Conservation (phyloP, 1,140 invertebrate species). For the Leptoteleia sp. region DNA sequence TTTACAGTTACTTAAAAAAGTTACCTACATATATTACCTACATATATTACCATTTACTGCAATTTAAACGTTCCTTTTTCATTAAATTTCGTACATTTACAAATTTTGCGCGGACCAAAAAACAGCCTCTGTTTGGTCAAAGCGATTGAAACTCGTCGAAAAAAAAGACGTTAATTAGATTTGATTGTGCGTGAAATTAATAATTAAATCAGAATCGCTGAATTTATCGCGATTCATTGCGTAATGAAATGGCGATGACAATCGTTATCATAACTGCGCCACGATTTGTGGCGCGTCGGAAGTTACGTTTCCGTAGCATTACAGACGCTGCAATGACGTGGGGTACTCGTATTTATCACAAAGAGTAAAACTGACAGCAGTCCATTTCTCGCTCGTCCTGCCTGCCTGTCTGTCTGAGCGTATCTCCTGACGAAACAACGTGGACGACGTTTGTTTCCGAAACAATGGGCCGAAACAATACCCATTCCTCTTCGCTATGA, state of each 20-base stretch:
- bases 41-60: too few species aligned
- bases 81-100: too few species aligned
- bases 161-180: slow-evolving; percentile 22
- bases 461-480: slow-evolving; percentile 81
- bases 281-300: slow-evolving; percentile 56
- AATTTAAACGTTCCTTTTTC: too few species aligned
- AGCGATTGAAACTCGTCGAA: neutral
- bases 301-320: slow-evolving; percentile 59
- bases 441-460: slow-evolving; percentile 80
- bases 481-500: slow-evolving; percentile 68
- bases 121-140: too few species aligned
- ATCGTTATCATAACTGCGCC: slow-evolving; percentile 53
- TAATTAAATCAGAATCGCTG: slow-evolving; percentile 47
- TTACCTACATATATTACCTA: too few species aligned
- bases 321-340: slow-evolving; percentile 51
- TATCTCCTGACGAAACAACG: slow-evolving; percentile 80
- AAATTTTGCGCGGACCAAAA: too few species aligned
- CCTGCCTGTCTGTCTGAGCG: slow-evolving; percentile 77
- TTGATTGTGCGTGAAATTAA: slow-evolving; percentile 38
- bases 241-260: slow-evolving; percentile 54
- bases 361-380: slow-evolving; percentile 80
- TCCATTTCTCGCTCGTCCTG: slow-evolving; percentile 80
- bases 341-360: slow-evolving; percentile 76
- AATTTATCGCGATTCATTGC: slow-evolving; percentile 40
- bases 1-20: too few species aligned